Base-by-base conservation (phyloP, 2,113 vertebrate species). In the Hypanus sabinus region DNA sequence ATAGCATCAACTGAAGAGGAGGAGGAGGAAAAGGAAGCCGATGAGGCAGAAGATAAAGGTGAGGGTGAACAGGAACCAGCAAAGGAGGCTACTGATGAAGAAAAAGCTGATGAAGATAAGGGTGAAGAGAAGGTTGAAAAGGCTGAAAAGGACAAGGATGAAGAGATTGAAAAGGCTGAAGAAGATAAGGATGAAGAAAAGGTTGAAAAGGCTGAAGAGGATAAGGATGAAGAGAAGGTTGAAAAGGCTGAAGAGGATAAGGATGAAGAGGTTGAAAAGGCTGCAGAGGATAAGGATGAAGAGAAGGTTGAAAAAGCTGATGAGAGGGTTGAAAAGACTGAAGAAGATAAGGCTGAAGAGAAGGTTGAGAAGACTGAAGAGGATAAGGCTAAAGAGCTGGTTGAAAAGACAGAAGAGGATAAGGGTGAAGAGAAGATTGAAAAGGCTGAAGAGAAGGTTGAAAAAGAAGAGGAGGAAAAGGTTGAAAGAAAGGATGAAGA, bases 41-140 rank as follows among this genome's bases (percentile, higher is more conserved):
- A 24, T 71, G 93, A 95, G 91, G 93, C 94, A 7, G 90, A 94
- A 79, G 92, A 94, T 46, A 75, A 94, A 16, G 57, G 93, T 68
- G 14, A 57, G 0, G 73, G 68, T 1, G 6, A 0, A 14, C 76
- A 94, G 70, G 16, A 38, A 36, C 68, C 70, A 0, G n/a, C 36
- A 33, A 70, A 71, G 16, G 27, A 22, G 20, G 55, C 5, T 55
- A 5, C 33, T 68, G 93, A 95, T 68, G 93, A 95, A 94, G 90
- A 94, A 9, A 93, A 94, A 75, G 92, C 94, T 57, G 73, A 94
- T 16, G 57, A 94, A 70, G 55, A 22, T 20, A 79, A 55, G 0
- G 73, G 57, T 1, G 6, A 0, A 14, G 93, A 94, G 90, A 36
- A 93, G 7, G 85, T 68, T 24, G 24, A 18, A 81, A 71, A 94